These are phyloP conservation scores for Ochotona princeps DNA, from an alignment of 2,113 vertebrate species.

Conservation along the genomic window DNA sequence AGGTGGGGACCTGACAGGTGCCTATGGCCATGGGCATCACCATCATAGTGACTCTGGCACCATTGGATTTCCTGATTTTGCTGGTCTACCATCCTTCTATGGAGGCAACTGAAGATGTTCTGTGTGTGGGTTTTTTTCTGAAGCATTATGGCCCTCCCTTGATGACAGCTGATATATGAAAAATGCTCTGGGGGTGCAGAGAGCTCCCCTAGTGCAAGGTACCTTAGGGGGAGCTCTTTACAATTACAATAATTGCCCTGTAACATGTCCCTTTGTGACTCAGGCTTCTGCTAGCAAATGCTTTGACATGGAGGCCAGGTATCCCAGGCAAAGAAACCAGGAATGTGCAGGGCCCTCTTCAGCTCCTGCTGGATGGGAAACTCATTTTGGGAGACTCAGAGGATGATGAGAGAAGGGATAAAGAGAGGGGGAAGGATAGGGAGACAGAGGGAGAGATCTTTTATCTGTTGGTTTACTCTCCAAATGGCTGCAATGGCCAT, in stretches of 20 bases:
- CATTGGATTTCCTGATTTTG: background rate
- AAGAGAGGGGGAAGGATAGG: background rate
- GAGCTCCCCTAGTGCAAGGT: conserved; percentile 42
- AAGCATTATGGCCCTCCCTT: conserved; percentile 52
- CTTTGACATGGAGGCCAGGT: background rate
- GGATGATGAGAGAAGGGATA: background rate
- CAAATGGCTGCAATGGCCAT: no score
- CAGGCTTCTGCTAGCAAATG: conserved; percentile 41
- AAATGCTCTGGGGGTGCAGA: conserved; percentile 5
- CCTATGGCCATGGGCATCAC: fast-evolving
- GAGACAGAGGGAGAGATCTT: no score
- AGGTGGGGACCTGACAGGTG: background rate
- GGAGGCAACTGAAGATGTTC: conserved; percentile 45
- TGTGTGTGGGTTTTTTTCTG: conserved; percentile 44
- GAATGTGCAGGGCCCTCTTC: background rate
- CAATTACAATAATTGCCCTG: conserved; percentile 65
- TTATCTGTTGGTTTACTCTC: no score
- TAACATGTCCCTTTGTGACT: background rate
- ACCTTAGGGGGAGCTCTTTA: conserved; percentile 67
- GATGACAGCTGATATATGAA: conserved; percentile 67
- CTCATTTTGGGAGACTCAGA: background rate
- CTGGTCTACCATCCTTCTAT: conserved; percentile 15
- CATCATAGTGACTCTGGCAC: fast-evolving
- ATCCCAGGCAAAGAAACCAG: background rate
- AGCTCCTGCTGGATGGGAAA: background rate